Evolutionary conservation across 2,888 invertebrate genomes (phyloP).

Genomic region (Dryocosmus kuriphilus): DNA sequence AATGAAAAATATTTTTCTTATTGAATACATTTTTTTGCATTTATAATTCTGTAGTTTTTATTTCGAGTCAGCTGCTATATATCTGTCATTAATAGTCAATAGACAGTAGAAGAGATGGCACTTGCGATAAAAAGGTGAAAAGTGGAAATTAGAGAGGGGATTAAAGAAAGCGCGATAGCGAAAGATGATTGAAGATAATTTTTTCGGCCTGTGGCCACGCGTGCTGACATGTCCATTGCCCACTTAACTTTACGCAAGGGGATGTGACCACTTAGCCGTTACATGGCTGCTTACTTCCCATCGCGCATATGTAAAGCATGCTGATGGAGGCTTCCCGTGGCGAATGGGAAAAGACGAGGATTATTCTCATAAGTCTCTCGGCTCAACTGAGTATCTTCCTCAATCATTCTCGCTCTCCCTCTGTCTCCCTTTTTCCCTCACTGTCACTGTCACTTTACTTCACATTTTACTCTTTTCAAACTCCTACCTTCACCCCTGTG

Average conservation of each 20-base stretch:
- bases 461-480: background rate
- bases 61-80: background rate
- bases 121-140: background rate
- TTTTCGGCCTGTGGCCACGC: constrained; percentile 68
- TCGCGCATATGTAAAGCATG: constrained; percentile 64
- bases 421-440: constrained; percentile 20
- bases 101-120: no score
- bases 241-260: constrained; percentile 73
- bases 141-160: background rate
- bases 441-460: background rate
- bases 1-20: no score
- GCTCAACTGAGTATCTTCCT: constrained; percentile 34
- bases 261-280: constrained; percentile 69
- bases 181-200: constrained; percentile 73
- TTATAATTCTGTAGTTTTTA: no score
- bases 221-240: constrained; percentile 70
- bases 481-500: background rate
- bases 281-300: constrained; percentile 70
- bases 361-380: constrained; percentile 47
- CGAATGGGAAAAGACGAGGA: constrained; percentile 62
- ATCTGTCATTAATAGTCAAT: background rate
- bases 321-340: constrained; percentile 61
- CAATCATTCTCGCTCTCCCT: background rate
- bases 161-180: background rate
- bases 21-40: no score